Evolutionary conservation across 2,888 invertebrate species (phyloP), one percentile per base, ranked within the genome.

Genomic region (Seira sanloemensis): DNA sequence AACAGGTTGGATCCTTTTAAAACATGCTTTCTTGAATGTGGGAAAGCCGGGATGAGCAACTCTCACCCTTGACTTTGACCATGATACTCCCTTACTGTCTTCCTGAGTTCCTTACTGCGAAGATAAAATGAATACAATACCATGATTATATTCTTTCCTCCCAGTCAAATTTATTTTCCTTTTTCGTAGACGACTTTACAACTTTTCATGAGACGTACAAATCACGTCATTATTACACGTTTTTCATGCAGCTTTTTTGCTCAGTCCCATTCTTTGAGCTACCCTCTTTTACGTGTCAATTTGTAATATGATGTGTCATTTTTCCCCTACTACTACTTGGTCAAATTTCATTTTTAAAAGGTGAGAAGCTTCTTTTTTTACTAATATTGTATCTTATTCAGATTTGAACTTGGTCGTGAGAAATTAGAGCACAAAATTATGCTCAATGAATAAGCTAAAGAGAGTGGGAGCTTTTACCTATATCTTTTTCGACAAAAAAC

Each of bases 21-120:
- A 85, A 86, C 84, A 83, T 85, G 85, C 69, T 80, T 68, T 86
- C 71, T 84, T 81, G 86, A 85, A 81, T 88, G 88, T 88, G 88
- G 88, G 88, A 88, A 88, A 86, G 88, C 84, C 84, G 85, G 86
- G 87, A 86, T 86, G 86, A 84, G 83, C 75, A 80, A 86, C 86
- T 88, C 88, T 88, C 88, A 88, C 87, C 88, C 88, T 88, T 88
- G 88, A 85, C 88, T 86, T 85, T 85, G 78, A 83, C 82, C 83
- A 83, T 79, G 79, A 74, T 77, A 80, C 74, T 79, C 80, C 76
- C 78, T 78, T 77, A 73, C 75, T 75, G 68, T 69, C 85, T 81
- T 81, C 77, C 80, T 77, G 77, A 81, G 77, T 80, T 80, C 80
- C 85, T 73, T 85, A 80, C 77, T 79, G 67, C 62, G 19, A 62